Percentiles rank a stretch among this genome's conserved stretches.
Conservation (phyloP, 2,888 invertebrate genomes). For the Clepsis dumicolana region DNA sequence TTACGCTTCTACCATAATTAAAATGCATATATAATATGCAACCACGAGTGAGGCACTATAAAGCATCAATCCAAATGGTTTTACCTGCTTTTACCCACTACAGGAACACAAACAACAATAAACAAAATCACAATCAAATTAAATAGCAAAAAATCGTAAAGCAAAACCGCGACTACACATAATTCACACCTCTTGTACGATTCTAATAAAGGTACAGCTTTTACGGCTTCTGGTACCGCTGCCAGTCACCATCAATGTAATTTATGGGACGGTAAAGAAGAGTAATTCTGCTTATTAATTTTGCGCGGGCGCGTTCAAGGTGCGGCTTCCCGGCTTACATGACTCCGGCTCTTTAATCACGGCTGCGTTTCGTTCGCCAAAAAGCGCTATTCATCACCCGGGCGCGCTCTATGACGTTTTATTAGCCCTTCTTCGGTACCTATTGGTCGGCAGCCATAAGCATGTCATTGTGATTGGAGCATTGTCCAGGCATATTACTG, state of each 20-base stretch:
- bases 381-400: constrained; percentile 52
- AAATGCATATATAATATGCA: too few relatives aligned
- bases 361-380: constrained; percentile 43
- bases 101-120: background rate
- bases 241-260: constrained; percentile 77
- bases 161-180: constrained; percentile 28
- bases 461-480: background rate
- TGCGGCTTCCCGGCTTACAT: constrained; percentile 73
- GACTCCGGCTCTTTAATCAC: constrained; percentile 63
- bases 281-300: constrained; percentile 83
- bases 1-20: too few relatives aligned
- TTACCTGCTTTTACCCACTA: too few relatives aligned
- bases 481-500: background rate
- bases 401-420: constrained; percentile 23
- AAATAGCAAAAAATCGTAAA: constrained; percentile 18
- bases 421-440: constrained; percentile 7
- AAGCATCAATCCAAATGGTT: too few relatives aligned
- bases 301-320: constrained; percentile 68
- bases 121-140: background rate
- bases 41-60: too few relatives aligned
- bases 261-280: constrained; percentile 78
- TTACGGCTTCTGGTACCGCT: constrained; percentile 74
- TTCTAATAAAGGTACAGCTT: constrained; percentile 70
- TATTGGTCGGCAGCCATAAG: constrained; percentile 4
- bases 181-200: constrained; percentile 58